These are phyloP conservation scores for Archaeoteleia sp. DNA, from an alignment of 2,888 invertebrate species.

Conservation along the genomic window DNA sequence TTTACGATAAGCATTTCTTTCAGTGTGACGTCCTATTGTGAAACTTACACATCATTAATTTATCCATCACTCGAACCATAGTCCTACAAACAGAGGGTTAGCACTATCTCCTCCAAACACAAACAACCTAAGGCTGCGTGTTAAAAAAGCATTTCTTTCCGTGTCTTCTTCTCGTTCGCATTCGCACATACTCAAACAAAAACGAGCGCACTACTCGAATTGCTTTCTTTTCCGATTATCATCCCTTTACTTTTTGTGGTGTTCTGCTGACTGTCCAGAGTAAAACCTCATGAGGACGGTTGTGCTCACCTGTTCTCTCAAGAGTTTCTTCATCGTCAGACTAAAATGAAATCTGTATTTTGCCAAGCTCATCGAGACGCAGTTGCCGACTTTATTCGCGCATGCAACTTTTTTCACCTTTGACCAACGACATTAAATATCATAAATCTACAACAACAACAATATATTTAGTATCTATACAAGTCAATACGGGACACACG, in stretches of 20 bases:
- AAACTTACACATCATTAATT: conserved; percentile 64
- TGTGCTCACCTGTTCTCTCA: conserved; percentile 45
- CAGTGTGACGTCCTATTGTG: too few species aligned
- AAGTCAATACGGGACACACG: too few species aligned
- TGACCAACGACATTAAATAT: conserved; percentile 1
- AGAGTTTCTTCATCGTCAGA: conserved; percentile 51
- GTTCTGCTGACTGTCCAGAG: conserved; percentile 38
- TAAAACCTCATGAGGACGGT: conserved; percentile 44
- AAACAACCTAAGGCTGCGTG: conserved; percentile 32
- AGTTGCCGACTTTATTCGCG: conserved; percentile 24
- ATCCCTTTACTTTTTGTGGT: conserved; percentile 24
- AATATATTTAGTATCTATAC: too few species aligned
- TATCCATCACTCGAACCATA: conserved; percentile 61
- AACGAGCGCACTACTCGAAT: too few species aligned
- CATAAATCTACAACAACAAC: too few species aligned
- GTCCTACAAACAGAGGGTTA: conserved; percentile 25
- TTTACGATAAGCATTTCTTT: too few species aligned
- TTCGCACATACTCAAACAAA: conserved; percentile 7
- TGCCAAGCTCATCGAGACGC: conserved; percentile 31
- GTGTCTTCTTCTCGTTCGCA: conserved; percentile 30
- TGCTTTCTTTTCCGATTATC: conserved; percentile 10
- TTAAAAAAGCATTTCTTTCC: conserved; percentile 53
- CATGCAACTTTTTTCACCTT: conserved; percentile 16
- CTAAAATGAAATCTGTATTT: conserved; percentile 47
- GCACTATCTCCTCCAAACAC: conserved; percentile 17